A percentile compares a stretch with the other conserved stretches of the same genome.
Evolutionary conservation across 2,797 vertebrate genomes (phyloP).

Genomic region (Glossophaga mutica): DNA sequence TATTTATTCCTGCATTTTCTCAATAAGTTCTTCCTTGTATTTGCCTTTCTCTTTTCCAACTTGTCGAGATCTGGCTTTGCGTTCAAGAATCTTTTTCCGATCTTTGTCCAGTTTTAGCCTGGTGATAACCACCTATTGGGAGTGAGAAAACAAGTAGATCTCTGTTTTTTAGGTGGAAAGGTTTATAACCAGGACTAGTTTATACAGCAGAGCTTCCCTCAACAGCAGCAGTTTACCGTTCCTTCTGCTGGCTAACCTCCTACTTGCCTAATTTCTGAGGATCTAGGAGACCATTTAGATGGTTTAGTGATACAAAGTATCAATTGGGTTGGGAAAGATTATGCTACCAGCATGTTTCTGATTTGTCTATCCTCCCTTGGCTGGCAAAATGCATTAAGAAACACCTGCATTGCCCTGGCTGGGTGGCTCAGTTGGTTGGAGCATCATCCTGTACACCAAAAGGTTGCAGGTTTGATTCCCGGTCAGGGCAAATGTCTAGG

Average conservation of each 20-base stretch:
- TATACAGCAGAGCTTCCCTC: neutral
- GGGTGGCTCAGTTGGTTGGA: neutral
- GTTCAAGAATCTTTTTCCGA: conserved; percentile 95
- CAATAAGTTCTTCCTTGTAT: conserved; percentile 97
- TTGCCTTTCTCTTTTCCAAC: conserved; percentile 98
- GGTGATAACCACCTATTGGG: conserved; percentile 92
- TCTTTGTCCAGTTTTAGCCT: conserved; percentile 98
- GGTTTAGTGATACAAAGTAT: neutral
- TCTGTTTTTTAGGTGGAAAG: neutral
- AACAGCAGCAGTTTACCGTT: neutral
- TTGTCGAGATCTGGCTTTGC: conserved; percentile 94
- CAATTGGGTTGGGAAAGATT: neutral
- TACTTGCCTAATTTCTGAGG: neutral
- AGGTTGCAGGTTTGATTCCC: neutral
- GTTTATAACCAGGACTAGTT: neutral
- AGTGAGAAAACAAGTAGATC: neutral
- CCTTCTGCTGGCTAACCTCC: neutral
- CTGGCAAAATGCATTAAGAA: neutral
- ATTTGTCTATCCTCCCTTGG: neutral
- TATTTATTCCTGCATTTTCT: conserved; percentile 95
- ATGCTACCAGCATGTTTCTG: neutral
- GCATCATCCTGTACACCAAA: neutral
- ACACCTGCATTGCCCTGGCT: neutral
- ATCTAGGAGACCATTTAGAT: neutral
- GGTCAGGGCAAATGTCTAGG: too few relatives aligned